These are phyloP conservation scores for Lepilemur ruficaudatus DNA, from an alignment of 2,797 vertebrate species.

Conservation along the genomic window DNA sequence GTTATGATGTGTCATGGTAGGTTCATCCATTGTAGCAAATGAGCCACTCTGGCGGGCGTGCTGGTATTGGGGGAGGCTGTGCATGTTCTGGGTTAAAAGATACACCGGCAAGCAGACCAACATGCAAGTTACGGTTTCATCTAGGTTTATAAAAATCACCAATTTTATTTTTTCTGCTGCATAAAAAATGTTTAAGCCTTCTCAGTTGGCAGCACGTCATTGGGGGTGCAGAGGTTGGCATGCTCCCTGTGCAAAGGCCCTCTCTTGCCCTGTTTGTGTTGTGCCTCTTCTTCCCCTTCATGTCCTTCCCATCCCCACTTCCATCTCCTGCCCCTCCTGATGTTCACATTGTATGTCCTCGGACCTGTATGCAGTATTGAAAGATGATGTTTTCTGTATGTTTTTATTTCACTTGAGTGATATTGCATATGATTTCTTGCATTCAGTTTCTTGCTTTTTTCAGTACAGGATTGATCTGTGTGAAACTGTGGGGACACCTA, in stretches of 20 bases:
- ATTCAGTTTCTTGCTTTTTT: constrained; percentile 8
- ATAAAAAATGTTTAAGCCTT: neutral
- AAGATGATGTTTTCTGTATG: neutral
- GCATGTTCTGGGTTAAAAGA: neutral
- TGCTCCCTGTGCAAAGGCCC: accelerated
- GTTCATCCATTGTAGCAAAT: neutral
- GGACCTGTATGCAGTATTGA: neutral
- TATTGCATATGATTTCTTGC: neutral
- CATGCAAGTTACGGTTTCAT: neutral
- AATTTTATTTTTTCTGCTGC: neutral
- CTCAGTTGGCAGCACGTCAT: neutral
- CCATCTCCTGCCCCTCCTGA: neutral
- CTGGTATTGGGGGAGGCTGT: too few relatives aligned
- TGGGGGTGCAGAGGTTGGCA: neutral
- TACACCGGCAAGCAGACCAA: neutral
- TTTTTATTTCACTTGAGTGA: neutral
- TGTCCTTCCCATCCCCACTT: neutral
- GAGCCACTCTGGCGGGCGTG: neutral
- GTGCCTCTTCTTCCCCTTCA: neutral
- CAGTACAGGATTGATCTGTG: neutral
- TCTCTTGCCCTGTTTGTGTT: neutral
- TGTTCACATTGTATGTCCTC: neutral
- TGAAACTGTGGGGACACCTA: neutral
- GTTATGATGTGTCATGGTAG: too few relatives aligned
- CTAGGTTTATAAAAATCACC: neutral